These are phyloP conservation scores for Irena cyanogastra DNA, from an alignment of 2,113 vertebrate genomes.

Conservation along the genomic window DNA sequence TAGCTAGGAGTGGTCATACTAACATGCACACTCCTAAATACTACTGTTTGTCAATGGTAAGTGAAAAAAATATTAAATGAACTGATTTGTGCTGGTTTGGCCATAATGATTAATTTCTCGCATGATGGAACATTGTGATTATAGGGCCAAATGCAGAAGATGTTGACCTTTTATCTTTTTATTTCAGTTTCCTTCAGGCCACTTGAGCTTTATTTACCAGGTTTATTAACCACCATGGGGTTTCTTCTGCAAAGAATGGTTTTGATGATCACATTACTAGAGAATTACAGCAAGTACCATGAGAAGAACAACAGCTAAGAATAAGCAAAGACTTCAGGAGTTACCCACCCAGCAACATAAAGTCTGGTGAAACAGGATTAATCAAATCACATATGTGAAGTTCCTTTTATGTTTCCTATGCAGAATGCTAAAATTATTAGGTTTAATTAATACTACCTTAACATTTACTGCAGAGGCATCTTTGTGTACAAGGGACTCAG, in stretches of 20 bases:
- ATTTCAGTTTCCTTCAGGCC: background rate
- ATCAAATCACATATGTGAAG: background rate
- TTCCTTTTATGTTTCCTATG: background rate
- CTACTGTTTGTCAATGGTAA: background rate
- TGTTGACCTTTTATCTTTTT: background rate
- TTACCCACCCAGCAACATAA: background rate
- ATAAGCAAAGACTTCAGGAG: background rate
- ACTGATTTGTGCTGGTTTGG: background rate
- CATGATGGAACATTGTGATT: background rate
- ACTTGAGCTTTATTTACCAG: background rate
- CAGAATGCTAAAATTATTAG: background rate
- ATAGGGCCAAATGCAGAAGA: background rate
- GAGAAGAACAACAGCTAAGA: background rate
- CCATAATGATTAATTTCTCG: background rate
- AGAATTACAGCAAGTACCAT: background rate
- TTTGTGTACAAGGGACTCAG: background rate
- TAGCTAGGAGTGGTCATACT: background rate
- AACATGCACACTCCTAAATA: background rate
- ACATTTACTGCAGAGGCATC: background rate
- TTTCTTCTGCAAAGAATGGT: background rate
- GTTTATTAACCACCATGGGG: background rate
- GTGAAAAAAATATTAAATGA: background rate
- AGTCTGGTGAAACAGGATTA: background rate
- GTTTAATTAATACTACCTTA: background rate
- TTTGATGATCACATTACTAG: background rate